Evolutionary conservation across 2,113 vertebrate genomes (phyloP).

Genomic region (Pterocles gutturalis): DNA sequence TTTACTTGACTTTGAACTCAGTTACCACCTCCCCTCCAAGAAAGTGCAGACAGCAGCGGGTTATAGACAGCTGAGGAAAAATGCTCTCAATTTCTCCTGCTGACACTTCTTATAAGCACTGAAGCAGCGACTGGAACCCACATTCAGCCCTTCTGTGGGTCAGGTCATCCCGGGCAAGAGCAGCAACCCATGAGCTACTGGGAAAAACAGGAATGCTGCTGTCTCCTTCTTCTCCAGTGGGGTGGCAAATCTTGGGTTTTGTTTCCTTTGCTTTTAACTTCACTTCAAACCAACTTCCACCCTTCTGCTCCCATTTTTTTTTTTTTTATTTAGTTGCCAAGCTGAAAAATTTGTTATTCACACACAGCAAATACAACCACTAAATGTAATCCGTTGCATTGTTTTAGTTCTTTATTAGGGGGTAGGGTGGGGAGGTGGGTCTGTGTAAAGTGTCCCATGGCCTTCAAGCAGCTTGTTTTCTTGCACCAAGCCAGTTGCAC

Average conservation of each 20-base stretch:
- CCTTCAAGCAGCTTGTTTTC: neutral
- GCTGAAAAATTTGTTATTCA: slow-evolving; percentile 18
- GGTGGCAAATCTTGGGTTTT: neutral
- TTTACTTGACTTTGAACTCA: neutral
- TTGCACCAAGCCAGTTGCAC: neutral
- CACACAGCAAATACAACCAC: neutral
- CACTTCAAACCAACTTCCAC: slow-evolving; percentile 9
- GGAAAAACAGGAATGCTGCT: neutral
- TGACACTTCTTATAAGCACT: neutral
- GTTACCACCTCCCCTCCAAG: neutral
- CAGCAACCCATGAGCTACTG: neutral
- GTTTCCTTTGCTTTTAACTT: slow-evolving; percentile 26
- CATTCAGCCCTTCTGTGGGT: neutral
- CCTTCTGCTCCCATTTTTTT: neutral
- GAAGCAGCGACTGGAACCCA: neutral
- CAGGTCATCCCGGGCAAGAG: neutral
- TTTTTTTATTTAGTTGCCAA: neutral
- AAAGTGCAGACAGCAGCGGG: neutral
- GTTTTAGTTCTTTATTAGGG: neutral
- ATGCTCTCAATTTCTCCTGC: neutral
- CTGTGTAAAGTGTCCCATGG: neutral
- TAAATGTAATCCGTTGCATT: neutral
- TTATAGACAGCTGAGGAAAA: neutral
- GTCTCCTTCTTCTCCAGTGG: neutral
- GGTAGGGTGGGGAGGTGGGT: neutral